A percentile compares a stretch with the other conserved stretches of the same genome.
These are phyloP conservation scores for Ctenosaura bakeri DNA, from an alignment of 2,797 vertebrate species.

Conservation along the genomic window DNA sequence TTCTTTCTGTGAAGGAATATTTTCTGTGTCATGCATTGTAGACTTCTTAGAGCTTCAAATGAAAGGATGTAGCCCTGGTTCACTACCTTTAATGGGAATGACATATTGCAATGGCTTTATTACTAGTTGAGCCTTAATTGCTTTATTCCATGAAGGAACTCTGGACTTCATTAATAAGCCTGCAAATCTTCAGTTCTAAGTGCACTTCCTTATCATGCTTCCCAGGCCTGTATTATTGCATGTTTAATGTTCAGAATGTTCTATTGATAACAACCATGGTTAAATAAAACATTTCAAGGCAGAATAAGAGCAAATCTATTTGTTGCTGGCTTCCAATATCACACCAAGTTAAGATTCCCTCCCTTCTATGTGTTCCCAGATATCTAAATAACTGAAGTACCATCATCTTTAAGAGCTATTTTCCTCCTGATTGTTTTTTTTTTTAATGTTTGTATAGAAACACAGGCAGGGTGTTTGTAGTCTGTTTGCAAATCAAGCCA, in stretches of 20 bases:
- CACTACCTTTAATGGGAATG: constrained; percentile 33
- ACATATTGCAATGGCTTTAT: constrained; percentile 44
- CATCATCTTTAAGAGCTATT: constrained; percentile 53
- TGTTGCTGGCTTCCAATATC: constrained; percentile 43
- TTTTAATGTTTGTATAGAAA: too few species aligned
- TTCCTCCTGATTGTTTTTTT: constrained; percentile 42
- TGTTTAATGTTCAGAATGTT: constrained; percentile 44
- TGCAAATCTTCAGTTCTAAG: constrained; percentile 35
- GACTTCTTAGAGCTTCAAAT: neutral
- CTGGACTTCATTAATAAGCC: constrained; percentile 21
- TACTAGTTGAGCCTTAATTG: constrained; percentile 32
- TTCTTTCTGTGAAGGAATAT: constrained; percentile 2
- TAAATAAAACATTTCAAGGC: constrained; percentile 52
- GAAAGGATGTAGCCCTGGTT: constrained; percentile 13
- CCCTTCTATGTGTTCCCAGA: constrained; percentile 5
- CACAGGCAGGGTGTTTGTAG: too few species aligned
- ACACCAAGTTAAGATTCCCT: constrained; percentile 14
- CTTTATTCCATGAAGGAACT: constrained; percentile 23
- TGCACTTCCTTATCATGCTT: constrained; percentile 68
- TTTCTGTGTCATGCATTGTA: neutral
- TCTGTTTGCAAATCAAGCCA: too few species aligned
- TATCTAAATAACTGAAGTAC: constrained; percentile 45
- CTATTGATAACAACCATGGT: constrained; percentile 36
- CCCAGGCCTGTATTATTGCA: constrained; percentile 15
- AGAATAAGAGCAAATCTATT: constrained; percentile 25